Evolutionary conservation across 2,113 vertebrate genomes (phyloP).

Genomic region (Tetrao urogallus): DNA sequence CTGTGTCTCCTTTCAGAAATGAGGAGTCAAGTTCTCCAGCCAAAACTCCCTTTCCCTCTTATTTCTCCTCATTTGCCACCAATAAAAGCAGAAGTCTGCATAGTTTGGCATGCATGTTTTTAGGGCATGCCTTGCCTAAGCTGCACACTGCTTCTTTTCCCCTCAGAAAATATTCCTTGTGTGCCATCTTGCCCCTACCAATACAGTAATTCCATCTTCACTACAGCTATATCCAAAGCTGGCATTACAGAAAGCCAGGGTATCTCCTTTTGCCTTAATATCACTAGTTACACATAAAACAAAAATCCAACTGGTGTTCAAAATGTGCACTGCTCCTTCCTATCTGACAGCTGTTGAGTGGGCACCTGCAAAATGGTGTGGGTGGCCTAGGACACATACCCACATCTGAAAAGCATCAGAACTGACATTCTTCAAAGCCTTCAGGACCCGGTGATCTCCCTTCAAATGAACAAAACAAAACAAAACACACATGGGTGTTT

Average conservation of each 20-base stretch:
- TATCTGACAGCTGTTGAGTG: slow-evolving; percentile 20
- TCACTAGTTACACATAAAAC: slow-evolving; percentile 4
- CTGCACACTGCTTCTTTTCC: background rate
- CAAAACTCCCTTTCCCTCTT: background rate
- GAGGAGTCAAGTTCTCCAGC: background rate
- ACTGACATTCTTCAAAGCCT: background rate
- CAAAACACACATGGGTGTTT: background rate
- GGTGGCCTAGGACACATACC: background rate
- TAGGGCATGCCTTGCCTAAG: background rate
- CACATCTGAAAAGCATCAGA: background rate
- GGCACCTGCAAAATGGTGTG: background rate
- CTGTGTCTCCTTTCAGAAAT: slow-evolving; percentile 33
- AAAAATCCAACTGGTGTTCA: background rate
- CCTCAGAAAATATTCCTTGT: slow-evolving; percentile 37
- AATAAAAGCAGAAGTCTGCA: background rate
- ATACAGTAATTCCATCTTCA: background rate
- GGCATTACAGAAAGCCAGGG: background rate
- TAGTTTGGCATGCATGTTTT: slow-evolving; percentile 7
- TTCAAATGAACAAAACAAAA: background rate
- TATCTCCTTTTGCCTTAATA: background rate
- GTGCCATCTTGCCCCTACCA: background rate
- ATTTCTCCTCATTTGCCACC: background rate
- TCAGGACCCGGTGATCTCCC: background rate
- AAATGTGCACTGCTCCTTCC: background rate
- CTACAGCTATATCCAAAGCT: background rate